Evolutionary conservation across 2,797 vertebrate genomes (phyloP).

Genomic region (Parauchenoglanis punctatus): DNA sequence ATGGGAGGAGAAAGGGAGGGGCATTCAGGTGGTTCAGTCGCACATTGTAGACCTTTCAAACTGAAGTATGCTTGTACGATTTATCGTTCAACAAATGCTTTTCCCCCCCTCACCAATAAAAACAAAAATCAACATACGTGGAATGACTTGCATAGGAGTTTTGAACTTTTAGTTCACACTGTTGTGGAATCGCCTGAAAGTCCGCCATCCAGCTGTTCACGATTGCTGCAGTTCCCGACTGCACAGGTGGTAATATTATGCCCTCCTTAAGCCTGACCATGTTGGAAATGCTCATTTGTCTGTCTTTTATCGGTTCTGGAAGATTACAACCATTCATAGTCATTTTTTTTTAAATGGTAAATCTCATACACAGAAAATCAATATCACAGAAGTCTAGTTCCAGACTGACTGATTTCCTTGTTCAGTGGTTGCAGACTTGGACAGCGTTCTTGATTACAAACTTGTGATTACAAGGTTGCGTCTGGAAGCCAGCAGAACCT

Average conservation of each 20-base stretch:
- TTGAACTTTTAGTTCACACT: not conserved
- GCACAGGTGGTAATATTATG: not conserved
- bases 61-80: not conserved
- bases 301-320: not conserved
- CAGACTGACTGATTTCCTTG: slow-evolving; percentile 33
- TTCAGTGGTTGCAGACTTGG: slow-evolving; percentile 40
- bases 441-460: slow-evolving; percentile 48
- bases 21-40: too few species aligned
- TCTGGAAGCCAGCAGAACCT: slow-evolving; percentile 30
- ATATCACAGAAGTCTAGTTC: not conserved
- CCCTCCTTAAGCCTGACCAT: not conserved
- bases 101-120: too few species aligned
- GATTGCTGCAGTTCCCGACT: not conserved
- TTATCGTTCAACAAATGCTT: too few species aligned
- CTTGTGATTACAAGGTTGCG: slow-evolving; percentile 14
- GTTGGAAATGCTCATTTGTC: not conserved
- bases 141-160: not conserved
- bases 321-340: not conserved
- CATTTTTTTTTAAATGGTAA: not conserved
- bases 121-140: too few species aligned
- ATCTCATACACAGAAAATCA: not conserved
- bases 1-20: too few species aligned
- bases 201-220: not conserved
- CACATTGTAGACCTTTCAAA: not conserved
- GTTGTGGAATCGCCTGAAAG: not conserved